Conservation (phyloP, 2,888 invertebrate genomes). For the Nematopogon swammerdamellus region DNA sequence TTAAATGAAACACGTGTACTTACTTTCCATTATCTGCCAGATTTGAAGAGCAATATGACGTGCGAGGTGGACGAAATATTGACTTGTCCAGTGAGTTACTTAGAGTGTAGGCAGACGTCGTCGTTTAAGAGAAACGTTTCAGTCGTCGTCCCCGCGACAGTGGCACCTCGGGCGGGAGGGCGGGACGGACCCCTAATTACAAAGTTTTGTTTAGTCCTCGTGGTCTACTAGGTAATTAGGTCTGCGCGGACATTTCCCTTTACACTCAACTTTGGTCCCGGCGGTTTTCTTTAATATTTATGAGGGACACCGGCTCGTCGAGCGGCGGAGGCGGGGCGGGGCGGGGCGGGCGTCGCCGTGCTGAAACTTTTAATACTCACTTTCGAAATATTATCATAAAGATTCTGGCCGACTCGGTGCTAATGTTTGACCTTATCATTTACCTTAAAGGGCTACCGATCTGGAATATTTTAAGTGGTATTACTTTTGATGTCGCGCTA, state of each 20-base stretch:
- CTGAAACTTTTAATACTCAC: conserved; percentile 32
- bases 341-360: conserved; percentile 16
- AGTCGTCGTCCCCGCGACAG: too few species aligned
- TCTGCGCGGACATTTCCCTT: conserved; percentile 21
- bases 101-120: too few species aligned
- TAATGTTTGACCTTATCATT: background rate
- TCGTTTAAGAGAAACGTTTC: too few species aligned
- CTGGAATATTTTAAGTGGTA: background rate
- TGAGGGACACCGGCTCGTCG: conserved; percentile 19
- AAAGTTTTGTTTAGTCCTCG: background rate
- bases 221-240: background rate
- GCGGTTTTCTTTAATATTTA: conserved; percentile 43
- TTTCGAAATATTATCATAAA: conserved; percentile 31
- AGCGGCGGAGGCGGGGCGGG: background rate
- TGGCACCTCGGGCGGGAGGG: too few species aligned
- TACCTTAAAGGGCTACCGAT: background rate
- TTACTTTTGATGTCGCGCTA: too few species aligned
- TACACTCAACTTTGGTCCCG: conserved; percentile 32
- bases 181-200: too few species aligned
- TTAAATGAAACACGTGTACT: too few species aligned
- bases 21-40: too few species aligned
- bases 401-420: background rate
- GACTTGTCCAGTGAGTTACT: too few species aligned
- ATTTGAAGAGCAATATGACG: too few species aligned
- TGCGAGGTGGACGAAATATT: too few species aligned